phyloP scores from a whole-genome alignment of 2,888 invertebrate genomes.

The Epinotia demarniana region DNA sequence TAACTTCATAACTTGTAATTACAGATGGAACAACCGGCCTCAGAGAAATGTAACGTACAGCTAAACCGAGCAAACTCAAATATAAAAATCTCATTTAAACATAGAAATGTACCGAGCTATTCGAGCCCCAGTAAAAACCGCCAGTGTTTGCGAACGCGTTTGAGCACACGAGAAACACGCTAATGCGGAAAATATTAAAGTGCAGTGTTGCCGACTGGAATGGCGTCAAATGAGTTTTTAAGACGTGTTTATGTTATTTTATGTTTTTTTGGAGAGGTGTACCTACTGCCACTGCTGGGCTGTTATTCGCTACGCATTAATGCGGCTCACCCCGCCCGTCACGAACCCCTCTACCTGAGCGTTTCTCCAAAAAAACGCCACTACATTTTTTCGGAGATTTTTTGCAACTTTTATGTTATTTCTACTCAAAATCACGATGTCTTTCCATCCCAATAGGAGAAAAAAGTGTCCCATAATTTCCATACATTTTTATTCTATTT shows the following conservation, averaged over 20 bases:
- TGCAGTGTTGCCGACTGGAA: slow-evolving; percentile 28
- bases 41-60: background rate
- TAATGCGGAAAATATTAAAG: slow-evolving; percentile 45
- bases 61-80: slow-evolving; percentile 9
- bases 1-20: background rate
- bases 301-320: too few species aligned
- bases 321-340: too few species aligned
- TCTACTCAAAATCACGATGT: too few species aligned
- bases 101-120: slow-evolving; percentile 20
- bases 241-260: slow-evolving; percentile 31
- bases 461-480: too few species aligned
- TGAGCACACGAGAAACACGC: slow-evolving; percentile 31
- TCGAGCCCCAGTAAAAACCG: slow-evolving; percentile 23
- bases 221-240: slow-evolving; percentile 37
- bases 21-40: background rate
- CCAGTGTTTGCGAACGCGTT: slow-evolving; percentile 26
- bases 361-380: too few species aligned
- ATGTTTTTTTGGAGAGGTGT: background rate
- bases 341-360: too few species aligned
- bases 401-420: too few species aligned
- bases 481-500: too few species aligned
- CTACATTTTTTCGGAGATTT: too few species aligned
- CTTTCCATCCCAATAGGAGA: too few species aligned
- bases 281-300: too few species aligned
- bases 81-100: slow-evolving; percentile 32